Conservation (phyloP, 2,113 vertebrate genomes). For the Pholis gunnellus region DNA sequence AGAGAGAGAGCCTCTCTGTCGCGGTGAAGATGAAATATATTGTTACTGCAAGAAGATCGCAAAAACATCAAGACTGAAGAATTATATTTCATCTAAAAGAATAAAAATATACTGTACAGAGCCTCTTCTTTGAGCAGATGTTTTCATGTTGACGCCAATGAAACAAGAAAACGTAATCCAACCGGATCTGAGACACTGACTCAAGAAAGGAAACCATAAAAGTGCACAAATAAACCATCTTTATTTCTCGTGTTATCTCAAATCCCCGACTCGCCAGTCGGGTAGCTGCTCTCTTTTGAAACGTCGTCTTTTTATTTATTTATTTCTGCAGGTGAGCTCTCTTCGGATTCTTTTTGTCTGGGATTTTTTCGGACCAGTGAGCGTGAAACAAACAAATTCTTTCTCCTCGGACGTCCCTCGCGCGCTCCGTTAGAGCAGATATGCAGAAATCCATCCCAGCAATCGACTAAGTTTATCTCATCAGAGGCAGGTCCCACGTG, state of each 20-base stretch:
- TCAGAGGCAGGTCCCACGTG: slow-evolving; percentile 17
- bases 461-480: slow-evolving; percentile 24
- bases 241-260: neutral
- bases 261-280: neutral
- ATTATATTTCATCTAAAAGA: neutral
- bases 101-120: neutral
- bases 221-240: neutral
- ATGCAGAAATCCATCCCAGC: slow-evolving; percentile 47
- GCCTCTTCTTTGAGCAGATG: neutral
- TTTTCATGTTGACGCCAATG: neutral
- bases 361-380: slow-evolving; percentile 42
- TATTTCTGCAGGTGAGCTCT: slow-evolving; percentile 13
- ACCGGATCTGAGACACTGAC: neutral
- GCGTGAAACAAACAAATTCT: slow-evolving; percentile 53
- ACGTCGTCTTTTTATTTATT: neutral
- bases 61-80: neutral
- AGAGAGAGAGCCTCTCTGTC: neutral
- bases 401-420: slow-evolving; percentile 58
- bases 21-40: neutral
- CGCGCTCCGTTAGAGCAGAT: slow-evolving; percentile 47
- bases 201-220: neutral
- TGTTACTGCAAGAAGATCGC: neutral
- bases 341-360: neutral
- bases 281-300: no score
- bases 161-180: neutral